Evolutionary conservation across 2,113 vertebrate species (phyloP).

Genomic region (Oryctolagus cuniculus): DNA sequence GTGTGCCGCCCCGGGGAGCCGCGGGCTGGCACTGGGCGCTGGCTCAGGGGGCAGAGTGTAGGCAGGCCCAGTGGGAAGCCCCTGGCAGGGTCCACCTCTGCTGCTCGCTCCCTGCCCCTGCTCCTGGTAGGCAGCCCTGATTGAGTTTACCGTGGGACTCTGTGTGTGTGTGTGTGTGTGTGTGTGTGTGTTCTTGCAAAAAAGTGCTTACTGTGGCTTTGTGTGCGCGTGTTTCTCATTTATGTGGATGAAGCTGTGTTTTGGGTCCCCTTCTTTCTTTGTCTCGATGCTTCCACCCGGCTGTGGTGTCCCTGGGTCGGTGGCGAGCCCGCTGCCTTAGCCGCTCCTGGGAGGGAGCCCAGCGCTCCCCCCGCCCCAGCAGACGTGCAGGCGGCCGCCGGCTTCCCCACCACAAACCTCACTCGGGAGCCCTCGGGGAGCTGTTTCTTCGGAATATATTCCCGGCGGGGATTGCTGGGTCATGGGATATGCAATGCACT

Average conservation of each 20-base stretch:
- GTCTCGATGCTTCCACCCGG: not conserved
- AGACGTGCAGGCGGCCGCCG: too few species aligned
- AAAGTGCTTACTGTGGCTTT: not conserved
- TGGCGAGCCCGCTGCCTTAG: accelerated
- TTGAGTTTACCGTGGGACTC: too few species aligned
- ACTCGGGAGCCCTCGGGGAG: not conserved
- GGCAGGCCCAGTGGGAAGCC: too few species aligned
- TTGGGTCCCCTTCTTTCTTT: constrained; percentile 38
- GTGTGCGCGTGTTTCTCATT: not conserved
- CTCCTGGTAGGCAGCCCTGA: not conserved
- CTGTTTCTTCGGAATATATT: not conserved
- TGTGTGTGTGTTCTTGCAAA: not conserved
- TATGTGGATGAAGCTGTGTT: not conserved
- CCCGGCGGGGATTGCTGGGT: not conserved
- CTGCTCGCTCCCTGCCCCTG: not conserved
- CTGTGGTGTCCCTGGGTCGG: not conserved
- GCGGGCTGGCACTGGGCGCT: too few species aligned
- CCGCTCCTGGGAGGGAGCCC: not conserved
- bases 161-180: too few species aligned
- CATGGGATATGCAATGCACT: not conserved
- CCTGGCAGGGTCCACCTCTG: too few species aligned
- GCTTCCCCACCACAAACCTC: not conserved
- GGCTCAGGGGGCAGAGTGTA: too few species aligned
- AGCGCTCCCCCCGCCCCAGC: too few species aligned
- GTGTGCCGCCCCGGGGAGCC: too few species aligned